Conservation (phyloP, 1,140 invertebrate species). For the Protaetia brevitarsis region DNA sequence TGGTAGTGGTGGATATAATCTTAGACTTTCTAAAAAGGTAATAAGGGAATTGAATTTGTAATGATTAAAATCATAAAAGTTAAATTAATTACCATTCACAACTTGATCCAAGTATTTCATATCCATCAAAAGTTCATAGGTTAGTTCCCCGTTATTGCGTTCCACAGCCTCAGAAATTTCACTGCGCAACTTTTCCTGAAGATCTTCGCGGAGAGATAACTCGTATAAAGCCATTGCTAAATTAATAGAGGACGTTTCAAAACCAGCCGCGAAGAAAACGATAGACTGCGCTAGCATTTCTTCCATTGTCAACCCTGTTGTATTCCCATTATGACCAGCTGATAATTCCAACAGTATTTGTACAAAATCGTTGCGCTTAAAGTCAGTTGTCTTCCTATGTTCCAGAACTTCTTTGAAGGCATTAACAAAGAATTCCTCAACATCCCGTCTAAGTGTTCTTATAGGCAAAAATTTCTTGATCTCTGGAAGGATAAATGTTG, state of each 20-base stretch:
- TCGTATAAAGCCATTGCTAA: conserved; percentile 52
- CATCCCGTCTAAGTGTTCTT: background rate
- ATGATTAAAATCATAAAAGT: background rate
- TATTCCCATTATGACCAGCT: background rate
- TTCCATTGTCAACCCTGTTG: background rate
- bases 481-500: background rate
- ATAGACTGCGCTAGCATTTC: conserved; percentile 30
- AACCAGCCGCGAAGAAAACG: conserved; percentile 50
- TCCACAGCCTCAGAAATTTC: conserved; percentile 51
- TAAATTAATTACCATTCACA: conserved; percentile 45
- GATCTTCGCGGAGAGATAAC: conserved; percentile 49
- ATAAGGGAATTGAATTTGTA: too few relatives aligned
- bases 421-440: background rate
- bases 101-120: conserved; percentile 59
- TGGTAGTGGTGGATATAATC: conserved; percentile 21
- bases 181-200: conserved; percentile 51
- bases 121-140: conserved; percentile 57
- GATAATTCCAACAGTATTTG: conserved; percentile 54
- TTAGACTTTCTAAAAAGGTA: conserved; percentile 17
- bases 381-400: conserved; percentile 50
- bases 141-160: conserved; percentile 52
- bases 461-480: background rate
- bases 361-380: conserved; percentile 53
- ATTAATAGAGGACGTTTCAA: conserved; percentile 51
- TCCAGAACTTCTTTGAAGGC: conserved; percentile 45